These are phyloP conservation scores for Pagrus major DNA, from an alignment of 2,113 vertebrate species.

Conservation along the genomic window DNA sequence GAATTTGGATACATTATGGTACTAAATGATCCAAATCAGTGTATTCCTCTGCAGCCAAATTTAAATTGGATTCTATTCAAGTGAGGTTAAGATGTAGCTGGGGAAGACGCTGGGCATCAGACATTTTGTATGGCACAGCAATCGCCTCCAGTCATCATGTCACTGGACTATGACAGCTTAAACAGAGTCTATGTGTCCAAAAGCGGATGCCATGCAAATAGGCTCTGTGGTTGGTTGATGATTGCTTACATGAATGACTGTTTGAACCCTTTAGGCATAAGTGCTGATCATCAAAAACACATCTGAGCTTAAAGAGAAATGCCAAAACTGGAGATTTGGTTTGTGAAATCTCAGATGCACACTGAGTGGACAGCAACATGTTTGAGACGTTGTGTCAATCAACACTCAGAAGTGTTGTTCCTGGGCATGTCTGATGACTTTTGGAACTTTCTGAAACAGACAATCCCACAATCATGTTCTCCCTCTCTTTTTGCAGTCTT, in stretches of 20 bases:
- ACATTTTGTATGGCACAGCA: not conserved
- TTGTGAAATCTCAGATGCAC: not conserved
- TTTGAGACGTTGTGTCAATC: not conserved
- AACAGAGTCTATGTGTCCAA: not conserved
- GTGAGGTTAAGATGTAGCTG: not conserved
- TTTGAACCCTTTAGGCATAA: not conserved
- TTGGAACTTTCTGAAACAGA: too few species aligned
- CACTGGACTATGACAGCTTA: conserved; percentile 16
- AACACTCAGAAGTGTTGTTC: not conserved
- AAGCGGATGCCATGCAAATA: conserved; percentile 1
- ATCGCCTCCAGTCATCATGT: not conserved
- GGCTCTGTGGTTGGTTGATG: not conserved
- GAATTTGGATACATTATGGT: conserved; percentile 28
- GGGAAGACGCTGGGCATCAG: not conserved
- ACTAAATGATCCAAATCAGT: conserved; percentile 47
- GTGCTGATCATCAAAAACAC: not conserved
- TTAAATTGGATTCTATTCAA: conserved; percentile 14
- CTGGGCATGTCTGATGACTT: not conserved
- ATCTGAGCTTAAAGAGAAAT: not conserved
- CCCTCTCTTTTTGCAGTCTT: too few species aligned
- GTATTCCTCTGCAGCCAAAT: conserved; percentile 9
- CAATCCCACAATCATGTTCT: too few species aligned
- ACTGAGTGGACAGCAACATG: not conserved
- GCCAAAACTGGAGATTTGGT: not conserved
- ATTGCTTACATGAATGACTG: not conserved